Base-by-base conservation (phyloP, 2,797 vertebrate species). In the Enteromius treurensis region DNA sequence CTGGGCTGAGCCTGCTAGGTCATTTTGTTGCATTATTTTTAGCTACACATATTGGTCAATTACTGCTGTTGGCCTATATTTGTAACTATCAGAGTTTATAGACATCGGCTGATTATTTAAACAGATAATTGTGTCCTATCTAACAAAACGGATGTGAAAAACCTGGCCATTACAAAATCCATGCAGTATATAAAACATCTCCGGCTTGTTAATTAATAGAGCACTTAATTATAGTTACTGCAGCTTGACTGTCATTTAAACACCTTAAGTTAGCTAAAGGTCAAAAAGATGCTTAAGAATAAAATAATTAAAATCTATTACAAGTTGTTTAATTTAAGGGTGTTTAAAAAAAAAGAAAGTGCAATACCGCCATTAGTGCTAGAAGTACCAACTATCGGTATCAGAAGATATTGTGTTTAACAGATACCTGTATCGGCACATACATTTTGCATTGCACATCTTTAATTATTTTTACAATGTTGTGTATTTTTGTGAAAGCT, bases 281-380 rank as follows among this genome's bases (percentile, higher is more conserved):
- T 76, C 13, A 3, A 58, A 76, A 58, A 58, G 21, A 40, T 17
- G 34, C 21, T 40, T 40, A 6, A 58, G 53, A 40, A 60, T 42
- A 26, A 1, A 26, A 37, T 9, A 15, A 60, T 58, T 60, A 0
- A 76, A 10, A 10, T 58, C 21, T 15, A 76, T 15, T 55, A 13
- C 15, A 4, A 40, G 34, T 76, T 76, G 40, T 40, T 7, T 76
- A 17, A 37, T 76, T 14, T 17, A 42, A 42, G 14, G 13, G 74
- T 40, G 13, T 76, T 76, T 23, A 23, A 76, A 75, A 76, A 53
- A n/a, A n/a, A n/a, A 32, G 55, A 26, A 60, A 60, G n/a, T 7
- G 17, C 23, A 49, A 23, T 47, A 47, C 68, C 68, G 47, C 40
- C n/a, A 70, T 8, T 23, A n/a, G 55, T 58, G 13, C n/a, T 23